Conservation (phyloP, 1,140 invertebrate genomes). For the Uloborus diversus region DNA sequence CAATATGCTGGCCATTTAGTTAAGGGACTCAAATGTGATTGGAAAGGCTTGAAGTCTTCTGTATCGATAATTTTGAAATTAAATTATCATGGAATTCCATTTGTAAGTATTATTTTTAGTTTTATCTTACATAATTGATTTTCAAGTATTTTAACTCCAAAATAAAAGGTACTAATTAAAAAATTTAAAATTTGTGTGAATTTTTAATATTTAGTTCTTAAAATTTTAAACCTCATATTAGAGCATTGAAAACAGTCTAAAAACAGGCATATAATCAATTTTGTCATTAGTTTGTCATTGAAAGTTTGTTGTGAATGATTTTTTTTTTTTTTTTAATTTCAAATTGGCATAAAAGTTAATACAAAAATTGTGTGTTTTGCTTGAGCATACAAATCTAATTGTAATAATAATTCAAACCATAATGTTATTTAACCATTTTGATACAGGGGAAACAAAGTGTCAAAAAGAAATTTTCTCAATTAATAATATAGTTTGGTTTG, state of each 20-base stretch:
- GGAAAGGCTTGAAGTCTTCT: slow-evolving; percentile 66
- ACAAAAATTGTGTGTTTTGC: not conserved
- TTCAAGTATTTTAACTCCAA: not conserved
- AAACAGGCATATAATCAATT: not conserved
- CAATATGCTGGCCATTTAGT: slow-evolving; percentile 71
- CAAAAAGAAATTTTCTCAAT: too few species aligned
- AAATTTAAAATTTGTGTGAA: not conserved
- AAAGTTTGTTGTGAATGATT: too few species aligned
- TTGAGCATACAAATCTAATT: not conserved
- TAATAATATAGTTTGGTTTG: too few species aligned
- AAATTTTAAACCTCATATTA: not conserved
- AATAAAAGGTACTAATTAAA: not conserved
- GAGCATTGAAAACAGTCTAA: not conserved
- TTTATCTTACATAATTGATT: too few species aligned
- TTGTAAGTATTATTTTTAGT: slow-evolving; percentile 7
- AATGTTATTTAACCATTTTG: too few species aligned
- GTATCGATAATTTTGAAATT: slow-evolving; percentile 62
- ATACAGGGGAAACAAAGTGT: too few species aligned
- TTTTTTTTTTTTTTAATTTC: too few species aligned
- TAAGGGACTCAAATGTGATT: slow-evolving; percentile 67
- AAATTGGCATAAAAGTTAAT: not conserved
- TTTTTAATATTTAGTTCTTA: not conserved
- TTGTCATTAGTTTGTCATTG: not conserved
- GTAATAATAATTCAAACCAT: not conserved
- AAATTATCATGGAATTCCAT: slow-evolving; percentile 19